phyloP scores from a whole-genome alignment of 2,797 vertebrate genomes.

The Tangara arthus region DNA sequence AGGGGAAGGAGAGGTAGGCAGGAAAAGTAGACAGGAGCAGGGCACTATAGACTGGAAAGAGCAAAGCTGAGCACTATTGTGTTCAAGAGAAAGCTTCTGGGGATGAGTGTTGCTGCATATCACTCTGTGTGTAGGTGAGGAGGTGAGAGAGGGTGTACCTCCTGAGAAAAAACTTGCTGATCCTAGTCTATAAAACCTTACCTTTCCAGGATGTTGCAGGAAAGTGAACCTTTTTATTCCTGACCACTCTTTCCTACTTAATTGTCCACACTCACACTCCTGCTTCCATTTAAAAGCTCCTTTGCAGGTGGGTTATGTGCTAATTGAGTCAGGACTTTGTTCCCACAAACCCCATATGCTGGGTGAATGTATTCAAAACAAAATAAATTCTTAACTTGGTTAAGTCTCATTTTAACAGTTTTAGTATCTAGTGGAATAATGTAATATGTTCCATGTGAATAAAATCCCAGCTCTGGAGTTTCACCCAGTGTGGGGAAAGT shows the following conservation, averaged over 20 bases:
- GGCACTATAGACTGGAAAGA: background rate
- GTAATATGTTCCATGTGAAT: background rate
- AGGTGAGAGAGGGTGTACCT: background rate
- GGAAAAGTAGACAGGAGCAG: background rate
- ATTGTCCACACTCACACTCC: background rate
- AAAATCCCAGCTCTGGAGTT: background rate
- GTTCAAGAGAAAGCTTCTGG: background rate
- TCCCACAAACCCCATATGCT: background rate
- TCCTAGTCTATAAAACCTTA: background rate
- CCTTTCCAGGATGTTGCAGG: background rate
- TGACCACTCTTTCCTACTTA: background rate
- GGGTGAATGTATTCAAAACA: background rate
- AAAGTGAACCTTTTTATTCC: background rate
- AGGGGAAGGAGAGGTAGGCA: background rate
- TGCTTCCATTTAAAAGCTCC: background rate
- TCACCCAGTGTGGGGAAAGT: background rate
- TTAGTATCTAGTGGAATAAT: background rate
- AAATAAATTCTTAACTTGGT: background rate
- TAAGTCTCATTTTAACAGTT: background rate
- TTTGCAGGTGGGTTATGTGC: background rate
- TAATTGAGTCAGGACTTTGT: background rate
- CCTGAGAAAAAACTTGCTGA: background rate
- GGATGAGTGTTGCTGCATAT: background rate
- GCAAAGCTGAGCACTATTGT: accelerated
- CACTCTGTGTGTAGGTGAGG: too few relatives aligned